Base-by-base conservation (phyloP, 1,140 invertebrate species). In the Octopus bimaculoides region DNA sequence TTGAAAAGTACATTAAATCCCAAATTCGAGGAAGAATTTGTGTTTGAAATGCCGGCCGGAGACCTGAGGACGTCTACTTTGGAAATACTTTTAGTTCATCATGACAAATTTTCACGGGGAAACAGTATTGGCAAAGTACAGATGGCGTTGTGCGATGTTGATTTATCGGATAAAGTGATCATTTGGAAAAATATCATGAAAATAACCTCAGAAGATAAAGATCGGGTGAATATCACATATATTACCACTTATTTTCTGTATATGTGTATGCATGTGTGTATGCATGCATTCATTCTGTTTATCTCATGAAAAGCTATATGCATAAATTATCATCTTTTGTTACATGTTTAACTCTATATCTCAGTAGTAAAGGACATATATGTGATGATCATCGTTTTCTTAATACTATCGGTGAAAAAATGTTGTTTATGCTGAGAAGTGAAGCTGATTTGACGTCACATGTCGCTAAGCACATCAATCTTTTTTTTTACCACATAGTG, bases 1-100 rank as follows among this genome's bases (percentile, higher is more conserved):
- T 92, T 93, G 84, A 93, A 92, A 83, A 92, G 92, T 83, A 93
- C 93, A 8, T 85, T 93, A 52, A 92, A 92, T 88, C 93, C 93
- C 79, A 91, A 86, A 73, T 90, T 90, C 77, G 88, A 90, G 54
- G 89, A 90, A 79, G 88, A 89, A 81, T 89, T 90, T 79, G 86
- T 89, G 17, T 90, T 90, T 80, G 89, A 90, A 77, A 82, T 88
- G 76, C 81, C 83, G 14, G 52, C 84, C 9, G 75, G 83, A 41
- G 84, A 85, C 66, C 75, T 89, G 41, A 78, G 81, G 0, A 69
- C 78, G 4, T 81, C 84, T n/a, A 85, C 85, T n/a, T 78, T 90
- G n/a, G 88, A 90, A 79, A 85, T 90, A 56, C 81, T 88, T 7
- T 73, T 90, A 6, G 88, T 84, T 53, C 84, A 89, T 79, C 88